These are phyloP conservation scores for Epinotia demarniana DNA, from an alignment of 2,888 invertebrate species.

Conservation along the genomic window DNA sequence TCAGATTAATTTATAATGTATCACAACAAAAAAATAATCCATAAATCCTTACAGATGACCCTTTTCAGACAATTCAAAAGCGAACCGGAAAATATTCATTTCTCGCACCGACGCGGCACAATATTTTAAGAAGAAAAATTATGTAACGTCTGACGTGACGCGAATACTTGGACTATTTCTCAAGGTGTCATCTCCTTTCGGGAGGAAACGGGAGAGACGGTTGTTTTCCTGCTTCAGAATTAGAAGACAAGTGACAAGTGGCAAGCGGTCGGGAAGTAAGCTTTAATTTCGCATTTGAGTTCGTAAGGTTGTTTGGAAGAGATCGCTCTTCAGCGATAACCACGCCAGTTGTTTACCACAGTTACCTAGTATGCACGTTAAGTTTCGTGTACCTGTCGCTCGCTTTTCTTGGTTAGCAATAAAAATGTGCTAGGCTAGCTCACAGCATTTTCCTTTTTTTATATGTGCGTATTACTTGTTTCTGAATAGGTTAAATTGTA, in stretches of 20 bases:
- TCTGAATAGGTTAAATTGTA: too few relatives aligned
- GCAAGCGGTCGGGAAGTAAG: constrained; percentile 14
- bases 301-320: too few relatives aligned
- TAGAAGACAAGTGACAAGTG: constrained; percentile 44
- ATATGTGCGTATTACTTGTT: too few relatives aligned
- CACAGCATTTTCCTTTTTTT: too few relatives aligned
- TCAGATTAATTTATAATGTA: neutral
- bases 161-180: constrained; percentile 74
- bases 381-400: too few relatives aligned
- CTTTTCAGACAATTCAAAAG: constrained; percentile 52
- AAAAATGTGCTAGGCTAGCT: too few relatives aligned
- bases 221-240: constrained; percentile 60
- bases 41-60: constrained; percentile 31
- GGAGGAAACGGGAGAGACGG: constrained; percentile 60
- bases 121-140: constrained; percentile 74
- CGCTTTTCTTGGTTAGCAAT: too few relatives aligned
- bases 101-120: constrained; percentile 57
- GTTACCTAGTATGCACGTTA: too few relatives aligned
- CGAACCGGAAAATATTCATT: constrained; percentile 57
- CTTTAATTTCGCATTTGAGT: neutral
- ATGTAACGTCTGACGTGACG: constrained; percentile 67
- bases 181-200: constrained; percentile 75
- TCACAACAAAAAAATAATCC: constrained; percentile 4
- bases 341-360: too few relatives aligned
- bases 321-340: too few relatives aligned